Evolutionary conservation across 2,113 vertebrate genomes (phyloP).

Genomic region (Platycercus adscitus): DNA sequence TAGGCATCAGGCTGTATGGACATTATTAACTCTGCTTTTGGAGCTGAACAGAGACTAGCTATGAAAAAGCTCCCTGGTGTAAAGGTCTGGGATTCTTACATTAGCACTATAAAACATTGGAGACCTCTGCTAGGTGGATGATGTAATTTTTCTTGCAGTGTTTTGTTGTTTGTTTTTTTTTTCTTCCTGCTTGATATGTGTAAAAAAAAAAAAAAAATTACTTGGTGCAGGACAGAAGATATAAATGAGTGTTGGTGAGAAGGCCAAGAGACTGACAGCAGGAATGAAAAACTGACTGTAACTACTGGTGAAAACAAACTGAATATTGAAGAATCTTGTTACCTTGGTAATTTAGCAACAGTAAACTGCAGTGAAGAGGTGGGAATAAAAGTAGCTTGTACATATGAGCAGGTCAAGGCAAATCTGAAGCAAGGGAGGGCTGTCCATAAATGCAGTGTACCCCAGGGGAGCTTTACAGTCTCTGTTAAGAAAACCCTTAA

Average conservation of each 20-base stretch:
- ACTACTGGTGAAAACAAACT: not conserved
- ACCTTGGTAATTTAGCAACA: constrained; percentile 15
- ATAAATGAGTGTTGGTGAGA: not conserved
- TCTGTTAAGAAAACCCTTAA: not conserved
- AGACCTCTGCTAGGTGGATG: not conserved
- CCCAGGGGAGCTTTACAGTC: not conserved
- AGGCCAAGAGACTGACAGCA: not conserved
- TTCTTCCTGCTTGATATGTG: not conserved
- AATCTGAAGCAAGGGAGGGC: not conserved
- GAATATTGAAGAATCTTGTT: constrained; percentile 19
- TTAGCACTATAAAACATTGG: not conserved
- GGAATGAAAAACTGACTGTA: not conserved
- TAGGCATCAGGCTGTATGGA: too few species aligned
- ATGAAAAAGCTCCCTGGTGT: not conserved
- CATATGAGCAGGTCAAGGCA: not conserved
- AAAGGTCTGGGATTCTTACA: not conserved
- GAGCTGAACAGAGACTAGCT: not conserved
- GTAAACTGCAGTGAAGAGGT: not conserved
- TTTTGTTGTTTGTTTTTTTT: not conserved
- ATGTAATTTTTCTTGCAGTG: not conserved
- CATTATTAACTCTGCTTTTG: not conserved
- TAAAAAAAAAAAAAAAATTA: not conserved
- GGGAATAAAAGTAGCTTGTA: not conserved
- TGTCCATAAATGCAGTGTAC: not conserved
- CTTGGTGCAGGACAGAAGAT: not conserved